phyloP scores from a whole-genome alignment of 2,113 vertebrate genomes.

The Polypterus bichir region DNA sequence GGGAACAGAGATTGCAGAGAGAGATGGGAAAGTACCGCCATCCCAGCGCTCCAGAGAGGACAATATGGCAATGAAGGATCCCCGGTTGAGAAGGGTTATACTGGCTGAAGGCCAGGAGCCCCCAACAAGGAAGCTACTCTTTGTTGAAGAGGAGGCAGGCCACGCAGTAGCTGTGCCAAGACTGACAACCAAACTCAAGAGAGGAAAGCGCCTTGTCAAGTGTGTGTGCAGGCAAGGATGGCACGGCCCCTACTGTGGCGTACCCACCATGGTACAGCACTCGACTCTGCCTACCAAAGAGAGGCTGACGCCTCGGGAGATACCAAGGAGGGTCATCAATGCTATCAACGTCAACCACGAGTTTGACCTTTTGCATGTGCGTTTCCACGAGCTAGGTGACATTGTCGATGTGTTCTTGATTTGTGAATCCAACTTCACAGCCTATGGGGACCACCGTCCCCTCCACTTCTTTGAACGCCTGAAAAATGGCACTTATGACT shows the following conservation, averaged over 20 bases:
- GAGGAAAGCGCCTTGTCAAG: conserved; percentile 77
- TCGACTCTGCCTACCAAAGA: conserved; percentile 96
- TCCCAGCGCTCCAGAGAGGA: conserved; percentile 24
- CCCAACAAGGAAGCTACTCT: too few species aligned
- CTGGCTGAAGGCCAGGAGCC: too few species aligned
- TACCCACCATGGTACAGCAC: conserved; percentile 92
- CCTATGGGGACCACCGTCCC: conserved; percentile 78
- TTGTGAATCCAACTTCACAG: conserved; percentile 95
- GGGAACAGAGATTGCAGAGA: conserved; percentile 78
- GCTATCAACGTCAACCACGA: conserved; percentile 96
- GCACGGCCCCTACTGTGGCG: conserved; percentile 92
- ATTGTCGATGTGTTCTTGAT: conserved; percentile 86
- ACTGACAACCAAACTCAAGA: conserved; percentile 18
- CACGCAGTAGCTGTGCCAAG: conserved; percentile 23
- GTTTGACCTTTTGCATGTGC: conserved; percentile 85
- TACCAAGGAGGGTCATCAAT: conserved; percentile 78
- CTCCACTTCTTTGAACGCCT: conserved; percentile 78
- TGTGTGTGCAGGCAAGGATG: conserved; percentile 85
- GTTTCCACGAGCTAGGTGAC: conserved; percentile 76
- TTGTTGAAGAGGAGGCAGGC: conserved; percentile 9
- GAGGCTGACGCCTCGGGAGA: conserved; percentile 67
- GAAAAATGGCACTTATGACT: conserved; percentile 81
- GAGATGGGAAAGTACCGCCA: conserved; percentile 22
- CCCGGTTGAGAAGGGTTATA: conserved; percentile 5
- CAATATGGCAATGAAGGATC: conserved; percentile 35